Percentiles rank a stretch among this genome's conserved stretches.
Conservation (phyloP, 2,113 vertebrate genomes). For the Paralichthys olivaceus region DNA sequence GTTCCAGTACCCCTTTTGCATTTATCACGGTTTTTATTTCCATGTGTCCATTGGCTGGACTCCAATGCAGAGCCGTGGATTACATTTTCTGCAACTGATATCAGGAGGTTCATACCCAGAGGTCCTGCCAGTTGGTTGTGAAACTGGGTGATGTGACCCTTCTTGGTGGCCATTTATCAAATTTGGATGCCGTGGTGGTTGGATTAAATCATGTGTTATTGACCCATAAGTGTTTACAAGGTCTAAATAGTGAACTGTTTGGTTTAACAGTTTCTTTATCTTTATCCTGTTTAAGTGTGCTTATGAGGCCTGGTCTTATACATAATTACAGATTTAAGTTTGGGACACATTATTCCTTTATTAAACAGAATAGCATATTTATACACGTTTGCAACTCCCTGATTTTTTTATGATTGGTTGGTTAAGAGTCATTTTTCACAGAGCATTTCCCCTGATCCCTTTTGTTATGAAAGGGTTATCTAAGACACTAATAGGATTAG, state of each 20-base stretch:
- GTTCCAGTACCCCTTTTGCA: too few relatives aligned
- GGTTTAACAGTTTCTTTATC: neutral
- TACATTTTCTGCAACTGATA: too few relatives aligned
- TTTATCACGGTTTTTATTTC: too few relatives aligned
- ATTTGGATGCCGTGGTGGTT: too few relatives aligned
- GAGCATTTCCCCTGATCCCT: conserved; percentile 24
- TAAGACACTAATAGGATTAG: conserved; percentile 78
- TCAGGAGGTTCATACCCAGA: too few relatives aligned
- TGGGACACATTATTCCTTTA: neutral
- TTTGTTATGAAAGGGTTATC: conserved; percentile 64
- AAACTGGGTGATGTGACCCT: too few relatives aligned
- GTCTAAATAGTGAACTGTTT: neutral
- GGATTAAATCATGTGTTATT: too few relatives aligned
- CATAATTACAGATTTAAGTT: conserved; percentile 1
- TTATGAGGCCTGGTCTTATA: neutral
- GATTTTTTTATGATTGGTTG: neutral
- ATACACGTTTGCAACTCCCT: neutral
- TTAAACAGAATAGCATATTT: neutral
- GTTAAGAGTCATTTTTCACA: neutral
- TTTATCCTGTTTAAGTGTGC: neutral
- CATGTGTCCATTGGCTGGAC: too few relatives aligned
- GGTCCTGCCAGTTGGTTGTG: too few relatives aligned
- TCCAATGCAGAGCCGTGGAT: too few relatives aligned
- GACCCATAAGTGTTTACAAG: too few relatives aligned
- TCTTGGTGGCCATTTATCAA: too few relatives aligned